A percentile compares a stretch with the other conserved stretches of the same genome.
phyloP scores from a whole-genome alignment of 1,140 invertebrate species.

The Nasonia vitripennis region DNA sequence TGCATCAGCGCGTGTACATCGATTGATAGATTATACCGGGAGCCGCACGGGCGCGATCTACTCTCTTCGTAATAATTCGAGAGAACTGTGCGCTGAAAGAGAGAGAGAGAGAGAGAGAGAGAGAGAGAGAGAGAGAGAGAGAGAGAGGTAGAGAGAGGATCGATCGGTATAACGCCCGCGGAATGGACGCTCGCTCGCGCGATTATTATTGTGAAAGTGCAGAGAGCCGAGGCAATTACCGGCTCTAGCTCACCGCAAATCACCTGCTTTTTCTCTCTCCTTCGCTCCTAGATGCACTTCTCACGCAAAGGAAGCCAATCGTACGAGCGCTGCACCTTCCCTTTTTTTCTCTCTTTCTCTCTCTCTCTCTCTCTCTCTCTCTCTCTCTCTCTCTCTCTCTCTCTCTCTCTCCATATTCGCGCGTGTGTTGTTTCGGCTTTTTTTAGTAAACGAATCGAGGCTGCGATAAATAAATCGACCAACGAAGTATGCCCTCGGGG shows the following conservation, averaged over 20 bases:
- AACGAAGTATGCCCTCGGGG: neutral
- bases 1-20: conserved; percentile 21
- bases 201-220: conserved; percentile 53
- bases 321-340: neutral
- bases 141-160: conserved; percentile 8
- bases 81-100: neutral
- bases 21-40: conserved; percentile 23
- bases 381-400: neutral
- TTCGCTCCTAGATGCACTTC: conserved; percentile 6
- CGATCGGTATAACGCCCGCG: conserved; percentile 40
- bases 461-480: neutral
- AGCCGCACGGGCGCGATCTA: neutral
- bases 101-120: neutral
- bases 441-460: neutral
- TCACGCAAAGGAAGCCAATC: conserved; percentile 49
- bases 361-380: neutral
- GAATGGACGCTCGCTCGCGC: conserved; percentile 17
- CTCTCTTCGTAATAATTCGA: neutral
- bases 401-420: neutral
- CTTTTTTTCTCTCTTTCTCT: neutral
- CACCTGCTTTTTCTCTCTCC: conserved; percentile 25
- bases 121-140: conserved; percentile 16
- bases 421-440: neutral
- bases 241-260: conserved; percentile 46
- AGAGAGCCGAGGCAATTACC: conserved; percentile 31